Evolutionary conservation across 1,140 invertebrate species (phyloP).

Genomic region (Caligus rogercresseyi): DNA sequence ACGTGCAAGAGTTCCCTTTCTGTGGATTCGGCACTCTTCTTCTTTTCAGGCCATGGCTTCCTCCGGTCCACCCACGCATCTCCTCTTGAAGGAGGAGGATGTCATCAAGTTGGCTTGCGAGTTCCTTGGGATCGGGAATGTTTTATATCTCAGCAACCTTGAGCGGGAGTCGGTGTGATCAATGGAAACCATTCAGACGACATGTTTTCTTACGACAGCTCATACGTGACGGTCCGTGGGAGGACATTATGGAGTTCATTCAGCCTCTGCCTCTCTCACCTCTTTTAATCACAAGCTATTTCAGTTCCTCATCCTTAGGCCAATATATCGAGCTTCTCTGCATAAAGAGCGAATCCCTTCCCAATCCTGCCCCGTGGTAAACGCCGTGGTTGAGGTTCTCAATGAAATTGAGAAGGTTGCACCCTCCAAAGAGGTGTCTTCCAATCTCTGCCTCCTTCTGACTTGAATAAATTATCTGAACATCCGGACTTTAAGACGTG

Average conservation of each 20-base stretch:
- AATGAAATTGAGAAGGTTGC: conserved; percentile 70
- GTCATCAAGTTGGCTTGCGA: conserved; percentile 74
- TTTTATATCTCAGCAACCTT: conserved; percentile 75
- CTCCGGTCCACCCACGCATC: conserved; percentile 46
- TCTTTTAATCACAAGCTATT: conserved; percentile 59
- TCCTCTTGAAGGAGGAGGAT: conserved; percentile 70
- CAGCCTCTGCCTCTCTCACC: conserved; percentile 52
- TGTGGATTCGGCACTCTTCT: too few relatives aligned
- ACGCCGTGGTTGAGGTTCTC: conserved; percentile 78
- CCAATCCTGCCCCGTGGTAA: conserved; percentile 76
- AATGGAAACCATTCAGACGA: conserved; percentile 79
- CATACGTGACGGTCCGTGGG: conserved; percentile 94
- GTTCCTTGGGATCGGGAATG: conserved; percentile 77
- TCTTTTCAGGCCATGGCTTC: too few relatives aligned
- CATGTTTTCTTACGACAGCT: conserved; percentile 73
- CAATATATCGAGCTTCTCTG: conserved; percentile 83
- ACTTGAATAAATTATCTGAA: conserved; percentile 76
- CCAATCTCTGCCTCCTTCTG: conserved; percentile 72
- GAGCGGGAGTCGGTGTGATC: conserved; percentile 90
- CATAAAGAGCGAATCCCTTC: conserved; percentile 91
- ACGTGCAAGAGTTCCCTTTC: too few relatives aligned
- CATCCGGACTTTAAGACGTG: conserved; percentile 71
- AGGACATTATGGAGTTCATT: conserved; percentile 87
- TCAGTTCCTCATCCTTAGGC: conserved; percentile 60
- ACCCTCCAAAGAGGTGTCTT: conserved; percentile 77